Evolutionary conservation across 2,797 vertebrate genomes (phyloP), one percentile per base, ranked within the genome.

Genomic region (Myotis findleyi): DNA sequence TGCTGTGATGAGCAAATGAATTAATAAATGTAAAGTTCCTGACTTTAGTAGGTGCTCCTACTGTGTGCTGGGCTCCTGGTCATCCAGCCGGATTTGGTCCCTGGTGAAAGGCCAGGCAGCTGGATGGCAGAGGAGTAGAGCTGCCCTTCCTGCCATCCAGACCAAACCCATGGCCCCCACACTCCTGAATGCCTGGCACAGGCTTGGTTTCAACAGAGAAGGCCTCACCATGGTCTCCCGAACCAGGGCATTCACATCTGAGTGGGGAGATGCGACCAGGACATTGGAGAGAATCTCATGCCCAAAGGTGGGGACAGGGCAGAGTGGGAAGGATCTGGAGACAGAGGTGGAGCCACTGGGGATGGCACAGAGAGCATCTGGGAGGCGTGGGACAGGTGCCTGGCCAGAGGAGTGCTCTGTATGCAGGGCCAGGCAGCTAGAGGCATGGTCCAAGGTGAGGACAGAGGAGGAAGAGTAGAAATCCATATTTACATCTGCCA

Each of bases 141-240:
- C 6, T 53, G 23, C 14, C 27, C 86, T 47, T 47, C 38, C 55
- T 6, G 1, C 20, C 2, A 5, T 25, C 10, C 23, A 38, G 30
- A 12, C 20, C 51, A 7, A 36, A 14, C 6, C 64, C 59, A 18
- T 1, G 10, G 49, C 18, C 62, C 80, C 25, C 1, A 20, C 1
- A 2, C 41, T 30, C 49, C 20, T 3, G 2, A 9, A 36, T 41
- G 11, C 49, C 44, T 4, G 12, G 14, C 1, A 17, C 13, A 41
- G 0, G 1, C 27, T 64, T 38, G 57, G 72, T 7, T 72, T 68
- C 66, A 36, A 62, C 1, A 87, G 47, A 38, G 7, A 5, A 27
- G 57, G 11, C 10, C 6, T 53, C 0, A 0, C 5, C 25, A 3
- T 12, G 18, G n/a, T 59, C 62, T 66, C n/a, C 30, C 6, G 6